phyloP scores from a whole-genome alignment of 2,797 vertebrate species.

The Lithobates sylvaticus region DNA sequence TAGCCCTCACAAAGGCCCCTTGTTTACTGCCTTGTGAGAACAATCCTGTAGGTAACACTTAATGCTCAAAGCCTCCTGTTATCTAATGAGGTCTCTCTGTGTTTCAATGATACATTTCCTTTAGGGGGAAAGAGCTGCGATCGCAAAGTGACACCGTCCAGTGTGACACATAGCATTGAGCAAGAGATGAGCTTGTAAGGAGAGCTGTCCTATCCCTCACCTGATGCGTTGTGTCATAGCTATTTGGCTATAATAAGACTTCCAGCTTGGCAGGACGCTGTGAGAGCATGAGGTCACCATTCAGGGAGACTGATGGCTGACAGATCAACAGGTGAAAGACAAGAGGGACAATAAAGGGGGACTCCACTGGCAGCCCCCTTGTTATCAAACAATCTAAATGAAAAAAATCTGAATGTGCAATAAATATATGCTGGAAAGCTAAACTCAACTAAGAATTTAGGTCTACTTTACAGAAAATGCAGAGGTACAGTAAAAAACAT shows the following conservation, averaged over 20 bases:
- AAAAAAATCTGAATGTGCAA: too few relatives aligned
- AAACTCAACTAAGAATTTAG: too few relatives aligned
- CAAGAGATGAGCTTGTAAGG: slow-evolving; percentile 6
- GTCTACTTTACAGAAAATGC: too few relatives aligned
- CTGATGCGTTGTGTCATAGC: slow-evolving; percentile 43
- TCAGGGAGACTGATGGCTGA: slow-evolving; percentile 9
- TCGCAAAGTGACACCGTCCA: background rate
- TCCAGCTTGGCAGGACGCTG: background rate
- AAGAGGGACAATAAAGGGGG: background rate
- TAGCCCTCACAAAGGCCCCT: too few relatives aligned
- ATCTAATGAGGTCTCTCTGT: background rate
- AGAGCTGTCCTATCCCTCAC: slow-evolving; percentile 20
- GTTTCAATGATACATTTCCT: background rate
- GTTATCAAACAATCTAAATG: background rate
- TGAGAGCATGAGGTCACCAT: background rate
- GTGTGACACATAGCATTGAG: background rate
- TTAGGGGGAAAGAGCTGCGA: background rate
- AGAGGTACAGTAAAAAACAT: too few relatives aligned
- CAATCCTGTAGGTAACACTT: background rate
- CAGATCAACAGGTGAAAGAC: slow-evolving; percentile 5
- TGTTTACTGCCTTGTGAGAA: background rate
- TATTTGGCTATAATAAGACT: slow-evolving; percentile 34
- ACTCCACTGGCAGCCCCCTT: background rate
- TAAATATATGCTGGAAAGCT: too few relatives aligned
- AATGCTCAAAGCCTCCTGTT: background rate